A percentile compares a stretch with the other conserved stretches of the same genome.
Evolutionary conservation across 2,888 invertebrate species (phyloP).

Genomic region (Meliscaeva auricollis): DNA sequence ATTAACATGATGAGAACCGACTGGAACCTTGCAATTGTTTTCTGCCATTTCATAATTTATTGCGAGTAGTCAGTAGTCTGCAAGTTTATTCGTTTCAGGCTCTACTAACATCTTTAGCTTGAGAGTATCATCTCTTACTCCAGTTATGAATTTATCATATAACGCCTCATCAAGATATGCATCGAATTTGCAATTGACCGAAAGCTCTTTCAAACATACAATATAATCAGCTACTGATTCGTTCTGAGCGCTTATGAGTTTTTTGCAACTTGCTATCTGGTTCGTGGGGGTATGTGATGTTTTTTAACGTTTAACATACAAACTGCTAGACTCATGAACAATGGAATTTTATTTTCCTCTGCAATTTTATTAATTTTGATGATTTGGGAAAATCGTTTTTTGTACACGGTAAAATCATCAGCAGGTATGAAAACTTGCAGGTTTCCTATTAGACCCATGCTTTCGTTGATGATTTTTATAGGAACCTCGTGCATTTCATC

Average conservation of each 20-base stretch:
- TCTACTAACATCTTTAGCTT: conserved; percentile 5
- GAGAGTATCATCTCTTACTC: conserved; percentile 7
- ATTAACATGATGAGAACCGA: neutral
- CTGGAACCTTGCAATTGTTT: neutral
- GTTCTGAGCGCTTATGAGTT: conserved; percentile 20
- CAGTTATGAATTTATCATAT: neutral
- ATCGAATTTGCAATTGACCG: conserved; percentile 1
- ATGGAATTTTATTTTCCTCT: neutral
- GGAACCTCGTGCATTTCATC: neutral
- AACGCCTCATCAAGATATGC: neutral
- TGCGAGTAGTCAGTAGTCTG: conserved; percentile 4
- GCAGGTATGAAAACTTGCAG: conserved; percentile 1
- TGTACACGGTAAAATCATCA: conserved; percentile 8
- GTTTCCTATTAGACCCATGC: neutral
- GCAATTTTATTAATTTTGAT: conserved; percentile 2
- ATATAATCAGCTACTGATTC: conserved; percentile 10
- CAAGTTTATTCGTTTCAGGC: neutral
- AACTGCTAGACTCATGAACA: neutral
- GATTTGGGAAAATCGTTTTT: neutral
- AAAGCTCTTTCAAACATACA: neutral
- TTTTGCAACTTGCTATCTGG: neutral
- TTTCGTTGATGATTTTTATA: neutral
- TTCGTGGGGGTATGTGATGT: conserved; percentile 1
- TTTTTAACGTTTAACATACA: neutral
- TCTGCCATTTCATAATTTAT: conserved; percentile 16